Evolutionary conservation across 2,797 vertebrate species (phyloP).

Genomic region (Philypnodon macrostomus): DNA sequence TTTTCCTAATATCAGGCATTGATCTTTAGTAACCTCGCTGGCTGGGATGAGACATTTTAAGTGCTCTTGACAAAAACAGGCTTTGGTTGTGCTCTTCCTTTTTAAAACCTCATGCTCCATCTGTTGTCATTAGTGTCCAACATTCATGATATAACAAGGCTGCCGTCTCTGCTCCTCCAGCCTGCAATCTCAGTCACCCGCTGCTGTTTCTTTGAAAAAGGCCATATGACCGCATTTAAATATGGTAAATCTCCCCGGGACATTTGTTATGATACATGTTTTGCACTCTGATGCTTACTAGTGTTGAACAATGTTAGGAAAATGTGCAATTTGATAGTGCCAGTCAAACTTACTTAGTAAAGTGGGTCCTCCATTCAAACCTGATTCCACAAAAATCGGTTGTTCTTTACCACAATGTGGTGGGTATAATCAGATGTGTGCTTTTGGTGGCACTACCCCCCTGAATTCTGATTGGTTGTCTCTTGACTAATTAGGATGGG

Average conservation of each 20-base stretch:
- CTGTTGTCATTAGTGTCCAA: conserved; percentile 56
- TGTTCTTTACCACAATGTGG: no score
- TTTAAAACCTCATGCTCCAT: conserved; percentile 48
- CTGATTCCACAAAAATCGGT: no score
- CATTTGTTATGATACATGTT: conserved; percentile 1
- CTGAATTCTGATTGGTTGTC: no score
- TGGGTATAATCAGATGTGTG: no score
- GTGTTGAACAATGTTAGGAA: no score
- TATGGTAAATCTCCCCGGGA: not conserved
- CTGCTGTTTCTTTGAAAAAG: conserved; percentile 39
- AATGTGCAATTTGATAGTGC: no score
- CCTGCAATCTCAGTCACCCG: conserved; percentile 24
- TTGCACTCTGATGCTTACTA: not conserved
- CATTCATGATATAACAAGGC: conserved; percentile 35
- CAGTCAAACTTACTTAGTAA: no score
- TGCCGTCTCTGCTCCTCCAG: conserved; percentile 24
- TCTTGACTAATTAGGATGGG: no score
- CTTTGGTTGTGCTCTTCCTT: conserved; percentile 29
- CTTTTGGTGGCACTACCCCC: no score
- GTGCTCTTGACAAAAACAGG: conserved; percentile 37
- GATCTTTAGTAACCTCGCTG: conserved; percentile 31
- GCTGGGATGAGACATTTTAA: conserved; percentile 48
- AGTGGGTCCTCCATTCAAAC: no score
- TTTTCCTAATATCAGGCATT: no score
- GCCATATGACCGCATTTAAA: conserved; percentile 43